These are phyloP conservation scores for Erebia epiphron DNA, from an alignment of 2,888 invertebrate genomes.

Conservation along the genomic window DNA sequence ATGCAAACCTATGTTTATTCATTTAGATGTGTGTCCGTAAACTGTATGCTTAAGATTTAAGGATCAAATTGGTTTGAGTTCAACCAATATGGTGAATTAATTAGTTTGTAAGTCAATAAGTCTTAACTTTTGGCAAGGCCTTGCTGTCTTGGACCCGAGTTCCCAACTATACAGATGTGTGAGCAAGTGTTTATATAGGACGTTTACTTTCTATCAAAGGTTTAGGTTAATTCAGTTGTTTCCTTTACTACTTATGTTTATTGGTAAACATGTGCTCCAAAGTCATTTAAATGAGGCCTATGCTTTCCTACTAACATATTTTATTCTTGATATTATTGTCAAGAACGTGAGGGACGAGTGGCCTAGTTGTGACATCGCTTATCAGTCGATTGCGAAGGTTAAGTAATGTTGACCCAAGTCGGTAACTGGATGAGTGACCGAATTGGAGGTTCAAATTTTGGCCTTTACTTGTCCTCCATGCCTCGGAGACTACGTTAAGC, in stretches of 20 bases:
- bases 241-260: constrained; percentile 39
- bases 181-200: constrained; percentile 32
- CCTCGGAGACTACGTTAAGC: too few relatives aligned
- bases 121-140: constrained; percentile 37
- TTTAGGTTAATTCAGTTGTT: constrained; percentile 27
- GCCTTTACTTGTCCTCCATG: too few relatives aligned
- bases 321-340: too few relatives aligned
- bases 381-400: too few relatives aligned
- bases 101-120: constrained; percentile 32
- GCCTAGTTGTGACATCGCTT: too few relatives aligned
- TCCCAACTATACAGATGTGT: constrained; percentile 15
- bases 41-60: constrained; percentile 31
- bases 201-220: constrained; percentile 33
- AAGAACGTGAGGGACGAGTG: too few relatives aligned
- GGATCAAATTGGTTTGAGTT: constrained; percentile 25
- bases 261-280: constrained; percentile 32
- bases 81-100: constrained; percentile 10
- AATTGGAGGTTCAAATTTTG: too few relatives aligned
- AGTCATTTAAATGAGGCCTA: neutral
- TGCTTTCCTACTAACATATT: neutral
- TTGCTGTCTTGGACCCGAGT: constrained; percentile 21
- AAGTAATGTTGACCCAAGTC: too few relatives aligned
- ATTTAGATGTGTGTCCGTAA: constrained; percentile 20
- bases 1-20: constrained; percentile 35
- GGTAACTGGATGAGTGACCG: too few relatives aligned